Conservation (phyloP, 2,888 invertebrate species). For the Loripinus fragilis region DNA sequence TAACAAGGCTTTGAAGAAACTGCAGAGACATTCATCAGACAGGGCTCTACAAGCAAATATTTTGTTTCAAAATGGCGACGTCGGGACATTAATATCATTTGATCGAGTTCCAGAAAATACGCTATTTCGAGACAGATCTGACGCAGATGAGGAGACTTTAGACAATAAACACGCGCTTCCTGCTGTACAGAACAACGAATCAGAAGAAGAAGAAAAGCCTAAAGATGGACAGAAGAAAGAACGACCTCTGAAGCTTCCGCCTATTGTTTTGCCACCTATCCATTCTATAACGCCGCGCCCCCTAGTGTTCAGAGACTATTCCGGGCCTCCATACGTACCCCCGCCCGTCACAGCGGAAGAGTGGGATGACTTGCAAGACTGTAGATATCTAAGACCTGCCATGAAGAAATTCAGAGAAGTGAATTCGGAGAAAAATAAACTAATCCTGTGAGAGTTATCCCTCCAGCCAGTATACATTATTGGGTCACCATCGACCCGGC, state of each 20-base stretch:
- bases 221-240: conserved; percentile 43
- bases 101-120: conserved; percentile 36
- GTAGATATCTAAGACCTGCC: conserved; percentile 69
- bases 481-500: too few species aligned
- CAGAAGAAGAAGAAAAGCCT: conserved; percentile 21
- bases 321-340: conserved; percentile 50
- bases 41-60: conserved; percentile 64
- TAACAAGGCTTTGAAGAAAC: conserved; percentile 55
- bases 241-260: conserved; percentile 68
- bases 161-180: conserved; percentile 32
- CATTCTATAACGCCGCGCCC: conserved; percentile 65
- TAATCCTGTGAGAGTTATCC: background rate
- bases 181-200: conserved; percentile 23
- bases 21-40: conserved; percentile 64
- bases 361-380: conserved; percentile 73
- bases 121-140: conserved; percentile 29
- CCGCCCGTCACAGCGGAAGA: conserved; percentile 64
- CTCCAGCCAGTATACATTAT: too few species aligned
- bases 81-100: conserved; percentile 67
- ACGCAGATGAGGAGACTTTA: conserved; percentile 28
- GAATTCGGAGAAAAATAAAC: conserved; percentile 1
- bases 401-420: conserved; percentile 47
- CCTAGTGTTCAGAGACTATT: conserved; percentile 60
- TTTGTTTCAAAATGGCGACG: conserved; percentile 66
- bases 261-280: conserved; percentile 68